phyloP scores from a whole-genome alignment of 2,113 vertebrate species.

The Vulpes vulpes region DNA sequence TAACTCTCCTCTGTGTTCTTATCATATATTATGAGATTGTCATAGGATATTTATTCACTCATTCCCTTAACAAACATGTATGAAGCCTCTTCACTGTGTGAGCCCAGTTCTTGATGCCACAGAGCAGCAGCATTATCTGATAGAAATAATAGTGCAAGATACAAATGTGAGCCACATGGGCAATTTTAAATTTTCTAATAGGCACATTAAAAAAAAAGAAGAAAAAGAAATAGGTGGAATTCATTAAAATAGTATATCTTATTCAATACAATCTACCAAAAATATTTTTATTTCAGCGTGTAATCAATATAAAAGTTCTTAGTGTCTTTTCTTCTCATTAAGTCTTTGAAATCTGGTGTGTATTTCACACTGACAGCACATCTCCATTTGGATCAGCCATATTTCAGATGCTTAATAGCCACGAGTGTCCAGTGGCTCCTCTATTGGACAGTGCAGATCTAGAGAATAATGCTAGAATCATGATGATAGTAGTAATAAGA shows the following conservation, averaged over 20 bases:
- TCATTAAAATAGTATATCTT: not conserved
- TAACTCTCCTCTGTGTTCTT: not conserved
- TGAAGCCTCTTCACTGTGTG: not conserved
- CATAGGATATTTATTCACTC: not conserved
- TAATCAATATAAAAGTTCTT: not conserved
- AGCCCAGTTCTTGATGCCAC: not conserved
- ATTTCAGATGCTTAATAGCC: not conserved
- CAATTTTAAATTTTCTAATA: not conserved
- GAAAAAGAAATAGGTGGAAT: not conserved
- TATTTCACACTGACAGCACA: not conserved
- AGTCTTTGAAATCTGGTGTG: not conserved
- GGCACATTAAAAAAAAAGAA: not conserved
- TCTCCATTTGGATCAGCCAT: not conserved
- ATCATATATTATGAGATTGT: not conserved
- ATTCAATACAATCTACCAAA: not conserved
- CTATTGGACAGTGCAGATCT: not conserved
- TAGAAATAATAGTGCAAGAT: not conserved
- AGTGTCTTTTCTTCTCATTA: not conserved
- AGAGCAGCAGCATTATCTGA: not conserved
- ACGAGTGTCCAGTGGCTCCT: not conserved
- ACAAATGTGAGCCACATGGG: not conserved
- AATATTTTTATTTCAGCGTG: not conserved
- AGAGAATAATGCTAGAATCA: not conserved
- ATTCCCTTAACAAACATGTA: not conserved
- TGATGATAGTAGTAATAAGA: not conserved